Evolutionary conservation across 2,113 vertebrate species (phyloP).

Genomic region (Hypomesus transpacificus): DNA sequence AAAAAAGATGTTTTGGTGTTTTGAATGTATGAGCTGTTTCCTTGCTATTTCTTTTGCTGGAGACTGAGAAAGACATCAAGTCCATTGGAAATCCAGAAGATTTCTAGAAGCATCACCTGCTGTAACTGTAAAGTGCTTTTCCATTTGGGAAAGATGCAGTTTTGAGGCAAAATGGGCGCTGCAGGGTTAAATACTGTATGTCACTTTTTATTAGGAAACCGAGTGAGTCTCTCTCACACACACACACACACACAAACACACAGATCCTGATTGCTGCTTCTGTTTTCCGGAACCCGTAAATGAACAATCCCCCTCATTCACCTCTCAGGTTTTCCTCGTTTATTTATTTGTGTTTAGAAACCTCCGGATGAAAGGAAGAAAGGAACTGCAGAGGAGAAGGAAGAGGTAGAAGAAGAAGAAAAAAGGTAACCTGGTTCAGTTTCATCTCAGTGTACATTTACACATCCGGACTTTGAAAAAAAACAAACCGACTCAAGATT

Average conservation of each 20-base stretch:
- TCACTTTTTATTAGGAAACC: constrained; percentile 37
- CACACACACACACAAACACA: constrained; percentile 42
- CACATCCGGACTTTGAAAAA: constrained; percentile 46
- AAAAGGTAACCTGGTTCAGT: constrained; percentile 52
- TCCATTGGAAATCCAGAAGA: constrained; percentile 10
- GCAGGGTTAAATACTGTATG: constrained; percentile 41
- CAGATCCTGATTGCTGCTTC: constrained; percentile 58
- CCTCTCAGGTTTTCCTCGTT: constrained; percentile 62
- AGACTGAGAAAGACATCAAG: constrained; percentile 18
- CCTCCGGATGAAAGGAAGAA: constrained; percentile 50
- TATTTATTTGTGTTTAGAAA: constrained; percentile 59
- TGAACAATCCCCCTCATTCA: constrained; percentile 61
- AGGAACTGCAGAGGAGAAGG: constrained; percentile 19
- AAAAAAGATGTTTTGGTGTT: constrained; percentile 18
- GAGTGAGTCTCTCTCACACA: constrained; percentile 40
- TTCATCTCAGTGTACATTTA: constrained; percentile 51
- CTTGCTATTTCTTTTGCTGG: constrained; percentile 27
- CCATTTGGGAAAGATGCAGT: background rate
- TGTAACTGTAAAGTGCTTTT: background rate
- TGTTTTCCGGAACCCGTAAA: constrained; percentile 55
- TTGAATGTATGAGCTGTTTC: constrained; percentile 42
- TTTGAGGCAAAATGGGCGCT: constrained; percentile 21
- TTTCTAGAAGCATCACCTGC: background rate
- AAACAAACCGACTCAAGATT: constrained; percentile 34
- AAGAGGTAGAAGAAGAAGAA: constrained; percentile 9